Conservation (phyloP, 2,797 vertebrate genomes). For the Oryzias sinensis region DNA sequence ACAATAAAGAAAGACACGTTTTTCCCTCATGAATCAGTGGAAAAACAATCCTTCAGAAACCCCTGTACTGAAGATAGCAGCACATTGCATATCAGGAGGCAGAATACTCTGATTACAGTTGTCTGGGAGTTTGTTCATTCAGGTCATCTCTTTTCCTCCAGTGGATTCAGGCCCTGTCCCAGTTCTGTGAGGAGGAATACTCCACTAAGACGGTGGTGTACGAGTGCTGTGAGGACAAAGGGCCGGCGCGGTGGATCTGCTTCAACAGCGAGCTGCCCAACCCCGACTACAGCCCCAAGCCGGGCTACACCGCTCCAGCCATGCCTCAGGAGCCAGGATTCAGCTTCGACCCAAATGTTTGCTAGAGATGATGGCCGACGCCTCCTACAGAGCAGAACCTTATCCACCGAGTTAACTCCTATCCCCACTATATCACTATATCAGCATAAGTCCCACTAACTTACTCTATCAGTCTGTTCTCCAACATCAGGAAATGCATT, state of each 20-base stretch:
- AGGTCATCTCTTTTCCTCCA: slow-evolving; percentile 20
- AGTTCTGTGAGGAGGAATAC: slow-evolving; percentile 68
- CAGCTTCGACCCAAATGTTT: slow-evolving; percentile 46
- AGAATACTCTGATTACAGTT: too few relatives aligned
- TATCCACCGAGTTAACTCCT: not conserved
- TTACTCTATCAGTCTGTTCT: not conserved
- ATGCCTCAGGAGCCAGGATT: slow-evolving; percentile 37
- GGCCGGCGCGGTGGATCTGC: slow-evolving; percentile 45
- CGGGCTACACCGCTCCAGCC: slow-evolving; percentile 43
- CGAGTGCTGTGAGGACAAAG: slow-evolving; percentile 50
- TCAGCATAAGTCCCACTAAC: not conserved
- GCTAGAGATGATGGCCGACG: slow-evolving; percentile 20
- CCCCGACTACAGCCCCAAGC: slow-evolving; percentile 48
- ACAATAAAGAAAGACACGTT: too few relatives aligned
- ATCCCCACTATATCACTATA: not conserved
- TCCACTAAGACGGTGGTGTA: slow-evolving; percentile 45
- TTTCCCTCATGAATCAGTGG: too few relatives aligned
- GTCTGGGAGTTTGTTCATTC: too few relatives aligned
- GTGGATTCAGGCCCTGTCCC: slow-evolving; percentile 67
- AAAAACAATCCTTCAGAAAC: too few relatives aligned
- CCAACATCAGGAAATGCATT: not conserved
- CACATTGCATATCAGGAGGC: too few relatives aligned
- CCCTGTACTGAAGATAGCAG: too few relatives aligned
- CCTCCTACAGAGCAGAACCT: too few relatives aligned
- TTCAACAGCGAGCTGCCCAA: slow-evolving; percentile 56